Evolutionary conservation across 2,888 invertebrate species (phyloP).

Genomic region (Platypus cylindrus): DNA sequence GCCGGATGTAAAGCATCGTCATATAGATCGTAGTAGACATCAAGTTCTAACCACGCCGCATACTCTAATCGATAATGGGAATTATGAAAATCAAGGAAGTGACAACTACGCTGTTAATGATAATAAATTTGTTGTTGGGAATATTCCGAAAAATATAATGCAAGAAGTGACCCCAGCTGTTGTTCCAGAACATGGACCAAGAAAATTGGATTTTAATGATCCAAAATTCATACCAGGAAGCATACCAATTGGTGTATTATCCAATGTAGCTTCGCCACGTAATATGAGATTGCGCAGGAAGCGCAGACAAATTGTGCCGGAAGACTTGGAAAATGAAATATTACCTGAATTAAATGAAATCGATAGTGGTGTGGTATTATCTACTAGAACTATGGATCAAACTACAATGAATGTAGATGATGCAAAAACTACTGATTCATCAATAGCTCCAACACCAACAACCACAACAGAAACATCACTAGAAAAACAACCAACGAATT

Average conservation of each 20-base stretch:
- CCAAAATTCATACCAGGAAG: slow-evolving; percentile 13
- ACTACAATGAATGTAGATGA: too few species aligned
- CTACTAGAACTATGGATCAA: too few species aligned
- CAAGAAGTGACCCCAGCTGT: slow-evolving; percentile 43
- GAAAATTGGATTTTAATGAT: slow-evolving; percentile 27
- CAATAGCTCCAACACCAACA: slow-evolving; percentile 11
- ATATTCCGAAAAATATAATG: slow-evolving; percentile 43
- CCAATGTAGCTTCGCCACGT: slow-evolving; percentile 10
- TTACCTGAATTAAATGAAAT: slow-evolving; percentile 8
- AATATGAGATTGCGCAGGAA: slow-evolving; percentile 18
- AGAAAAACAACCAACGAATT: slow-evolving; percentile 24
- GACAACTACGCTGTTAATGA: slow-evolving; percentile 3
- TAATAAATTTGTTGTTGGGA: slow-evolving; percentile 28
- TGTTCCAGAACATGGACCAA: slow-evolving; percentile 54
- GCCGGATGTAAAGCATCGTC: slow-evolving; percentile 19
- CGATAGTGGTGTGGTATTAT: too few species aligned
- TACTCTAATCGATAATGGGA: slow-evolving; percentile 24
- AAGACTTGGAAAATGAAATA: slow-evolving; percentile 12
- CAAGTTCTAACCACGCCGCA: slow-evolving; percentile 16
- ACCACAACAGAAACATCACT: slow-evolving; percentile 13
- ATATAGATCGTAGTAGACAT: slow-evolving; percentile 21
- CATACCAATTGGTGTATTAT: slow-evolving; percentile 7
- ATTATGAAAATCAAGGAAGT: slow-evolving; percentile 5
- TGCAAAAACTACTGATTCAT: slow-evolving; percentile 11
- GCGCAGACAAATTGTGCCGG: slow-evolving; percentile 10